Evolutionary conservation across 2,113 vertebrate genomes (phyloP).

Genomic region (Malurus elegans): DNA sequence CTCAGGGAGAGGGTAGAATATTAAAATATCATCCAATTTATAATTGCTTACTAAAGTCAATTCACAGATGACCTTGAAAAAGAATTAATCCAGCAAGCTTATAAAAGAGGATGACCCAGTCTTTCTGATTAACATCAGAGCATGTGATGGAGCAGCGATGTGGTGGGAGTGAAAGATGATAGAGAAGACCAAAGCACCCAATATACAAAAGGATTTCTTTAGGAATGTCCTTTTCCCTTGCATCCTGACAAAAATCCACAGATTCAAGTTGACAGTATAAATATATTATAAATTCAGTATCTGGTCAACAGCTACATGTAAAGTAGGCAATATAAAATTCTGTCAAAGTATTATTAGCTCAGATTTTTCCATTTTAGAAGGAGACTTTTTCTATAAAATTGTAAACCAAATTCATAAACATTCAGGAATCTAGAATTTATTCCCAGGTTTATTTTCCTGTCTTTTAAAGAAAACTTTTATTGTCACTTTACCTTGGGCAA

Average conservation of each 20-base stretch:
- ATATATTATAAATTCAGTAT: background rate
- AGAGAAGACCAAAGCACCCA: background rate
- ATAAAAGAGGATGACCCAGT: slow-evolving; percentile 14
- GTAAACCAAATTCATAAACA: background rate
- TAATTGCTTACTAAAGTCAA: slow-evolving; percentile 44
- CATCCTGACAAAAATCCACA: background rate
- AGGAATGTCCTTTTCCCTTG: background rate
- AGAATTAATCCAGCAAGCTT: background rate
- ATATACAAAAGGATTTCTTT: background rate
- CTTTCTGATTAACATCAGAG: slow-evolving; percentile 32
- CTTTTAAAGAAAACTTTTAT: background rate
- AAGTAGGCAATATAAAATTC: background rate
- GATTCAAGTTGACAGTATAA: background rate
- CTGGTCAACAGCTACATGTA: background rate
- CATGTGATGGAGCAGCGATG: background rate
- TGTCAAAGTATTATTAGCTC: background rate
- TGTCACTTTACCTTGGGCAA: background rate
- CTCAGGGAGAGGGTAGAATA: slow-evolving; percentile 17
- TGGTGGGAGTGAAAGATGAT: background rate
- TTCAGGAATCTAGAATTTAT: background rate
- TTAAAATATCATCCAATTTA: slow-evolving; percentile 53
- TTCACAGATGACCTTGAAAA: slow-evolving; percentile 39
- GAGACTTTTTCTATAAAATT: background rate
- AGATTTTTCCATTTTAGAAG: background rate
- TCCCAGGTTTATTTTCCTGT: background rate